Base-by-base conservation (phyloP, 2,797 vertebrate species). In the Babyrousa celebensis region DNA sequence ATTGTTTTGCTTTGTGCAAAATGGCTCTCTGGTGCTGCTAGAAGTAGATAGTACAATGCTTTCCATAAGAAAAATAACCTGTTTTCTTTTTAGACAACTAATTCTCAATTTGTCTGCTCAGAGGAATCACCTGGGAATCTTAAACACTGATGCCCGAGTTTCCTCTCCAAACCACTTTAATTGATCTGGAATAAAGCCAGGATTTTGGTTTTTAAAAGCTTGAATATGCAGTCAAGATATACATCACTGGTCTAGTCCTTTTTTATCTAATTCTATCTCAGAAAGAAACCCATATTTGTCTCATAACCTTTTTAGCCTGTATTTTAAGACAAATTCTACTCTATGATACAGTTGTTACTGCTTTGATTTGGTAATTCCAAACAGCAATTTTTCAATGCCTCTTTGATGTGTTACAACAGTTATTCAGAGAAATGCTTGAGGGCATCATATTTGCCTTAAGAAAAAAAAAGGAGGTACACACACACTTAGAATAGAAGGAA, bases 351-450 rank as follows among this genome's bases (percentile, higher is more conserved):
- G 36, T 23, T 87, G 18, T 27, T 87, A 52, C 79, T 84, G 29
- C 48, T 95, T 95, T 93, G 36, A 96, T 93, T 96, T 58, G 23
- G 67, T 78, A 56, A 95, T 90, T 94, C 43, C 63, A 77, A 92
- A 88, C 4, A 94, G 62, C 65, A 95, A 43, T 70, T 56, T 95
- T 91, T 91, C 88, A 95, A 72, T 77, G 63, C 12, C 12, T 63
- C 40, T 90, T 95, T 88, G 52, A 92, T 79, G 83, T 91, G 36
- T 93, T 74, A 91, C 58, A 87, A 75, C 29, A 95, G 23, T 71
- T 84, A 94, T 52, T 77, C 83, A 90, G 48, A 85, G 23, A 95
- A 92, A 89, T 85, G 60, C 62, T 96, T 96, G n/a, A 90, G 77
- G 62, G 12, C 29, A 85, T 94, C 54, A 58, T 8, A 74, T 67